These are phyloP conservation scores for Priocnemis perturbator DNA, from an alignment of 2,888 invertebrate genomes.

Conservation along the genomic window DNA sequence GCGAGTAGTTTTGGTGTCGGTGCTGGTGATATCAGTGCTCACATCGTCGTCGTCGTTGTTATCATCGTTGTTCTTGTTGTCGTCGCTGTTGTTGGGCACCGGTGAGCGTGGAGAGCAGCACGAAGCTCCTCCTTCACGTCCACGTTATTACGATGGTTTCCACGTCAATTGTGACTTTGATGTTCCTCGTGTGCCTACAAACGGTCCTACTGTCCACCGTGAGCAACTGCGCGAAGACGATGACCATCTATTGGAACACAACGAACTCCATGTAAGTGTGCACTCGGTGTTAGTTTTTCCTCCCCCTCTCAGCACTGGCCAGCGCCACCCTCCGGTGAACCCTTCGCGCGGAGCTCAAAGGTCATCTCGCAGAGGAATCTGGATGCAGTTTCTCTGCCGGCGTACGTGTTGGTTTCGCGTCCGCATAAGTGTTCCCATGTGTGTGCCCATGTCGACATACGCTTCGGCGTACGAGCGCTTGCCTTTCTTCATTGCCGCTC, in stretches of 20 bases:
- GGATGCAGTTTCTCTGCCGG: not conserved
- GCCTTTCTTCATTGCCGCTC: constrained; percentile 11
- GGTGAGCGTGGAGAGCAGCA: constrained; percentile 50
- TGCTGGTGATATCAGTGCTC: not conserved
- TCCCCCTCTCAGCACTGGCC: not conserved
- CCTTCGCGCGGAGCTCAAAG: no score
- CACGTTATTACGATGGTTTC: constrained; percentile 72
- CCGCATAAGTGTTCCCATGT: not conserved
- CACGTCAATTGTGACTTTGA: constrained; percentile 73
- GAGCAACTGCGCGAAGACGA: constrained; percentile 88
- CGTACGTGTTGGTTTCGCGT: no score
- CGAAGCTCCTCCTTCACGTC: constrained; percentile 26
- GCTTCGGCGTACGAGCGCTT: not conserved
- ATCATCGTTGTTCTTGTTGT: constrained; percentile 34
- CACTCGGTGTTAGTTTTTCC: not conserved
- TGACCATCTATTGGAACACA: constrained; percentile 94
- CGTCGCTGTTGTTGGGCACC: constrained; percentile 40
- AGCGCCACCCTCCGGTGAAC: no score
- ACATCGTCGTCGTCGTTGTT: constrained; percentile 1
- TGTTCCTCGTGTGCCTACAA: constrained; percentile 78
- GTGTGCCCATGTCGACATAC: not conserved
- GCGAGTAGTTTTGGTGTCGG: no score
- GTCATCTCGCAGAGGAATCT: not conserved
- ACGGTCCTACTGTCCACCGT: constrained; percentile 81
- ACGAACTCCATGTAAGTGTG: constrained; percentile 87